A percentile compares a stretch with the other conserved stretches of the same genome.
phyloP scores from a whole-genome alignment of 2,797 vertebrate genomes.

The Tokudaia tokunoshimensis region DNA sequence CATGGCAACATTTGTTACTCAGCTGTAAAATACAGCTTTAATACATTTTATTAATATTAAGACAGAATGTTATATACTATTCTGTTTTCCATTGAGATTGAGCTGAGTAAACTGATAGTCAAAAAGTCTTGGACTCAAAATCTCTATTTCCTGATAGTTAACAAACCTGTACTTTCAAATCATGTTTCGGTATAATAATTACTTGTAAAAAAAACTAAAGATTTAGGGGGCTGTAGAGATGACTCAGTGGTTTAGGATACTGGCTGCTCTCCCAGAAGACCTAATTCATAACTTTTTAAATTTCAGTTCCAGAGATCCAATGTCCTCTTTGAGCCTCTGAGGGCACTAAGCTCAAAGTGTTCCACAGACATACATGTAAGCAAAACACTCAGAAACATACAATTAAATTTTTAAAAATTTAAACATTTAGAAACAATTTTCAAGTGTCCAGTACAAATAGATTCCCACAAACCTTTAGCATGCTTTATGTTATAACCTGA shows the following conservation, averaged over 20 bases:
- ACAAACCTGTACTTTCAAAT: constrained; percentile 39
- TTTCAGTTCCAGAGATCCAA: not conserved
- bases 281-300: not conserved
- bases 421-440: constrained; percentile 61
- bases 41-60: constrained; percentile 44
- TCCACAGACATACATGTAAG: not conserved
- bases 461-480: constrained; percentile 87
- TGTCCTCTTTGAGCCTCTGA: not conserved
- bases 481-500: constrained; percentile 88
- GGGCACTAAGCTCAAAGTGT: not conserved
- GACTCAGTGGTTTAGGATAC: no score
- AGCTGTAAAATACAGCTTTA: constrained; percentile 40
- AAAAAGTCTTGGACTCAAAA: constrained; percentile 55
- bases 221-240: not conserved
- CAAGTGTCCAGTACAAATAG: constrained; percentile 62
- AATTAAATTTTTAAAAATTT: constrained; percentile 26
- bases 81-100: not conserved
- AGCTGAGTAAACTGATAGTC: not conserved
- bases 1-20: not conserved
- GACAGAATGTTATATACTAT: constrained; percentile 5
- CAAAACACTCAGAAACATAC: not conserved
- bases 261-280: not conserved
- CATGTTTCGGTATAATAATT: constrained; percentile 36
- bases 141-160: constrained; percentile 43
- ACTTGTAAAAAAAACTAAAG: constrained; percentile 6